phyloP scores from a whole-genome alignment of 2,113 vertebrate genomes.

The Paraplagusia blochii region DNA sequence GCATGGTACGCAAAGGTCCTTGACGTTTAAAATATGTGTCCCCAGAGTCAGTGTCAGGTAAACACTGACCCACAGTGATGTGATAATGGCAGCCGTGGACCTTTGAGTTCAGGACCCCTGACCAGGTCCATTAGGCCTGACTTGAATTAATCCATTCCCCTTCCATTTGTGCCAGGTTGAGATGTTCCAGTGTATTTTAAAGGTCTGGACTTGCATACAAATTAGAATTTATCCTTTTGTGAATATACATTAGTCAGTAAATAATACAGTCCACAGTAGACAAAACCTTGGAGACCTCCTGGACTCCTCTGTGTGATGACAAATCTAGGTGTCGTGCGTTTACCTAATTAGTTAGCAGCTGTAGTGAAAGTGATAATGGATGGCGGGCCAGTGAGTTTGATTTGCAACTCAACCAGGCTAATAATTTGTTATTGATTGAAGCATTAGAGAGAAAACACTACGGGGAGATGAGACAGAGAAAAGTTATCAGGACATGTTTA shows the following conservation, averaged over 20 bases:
- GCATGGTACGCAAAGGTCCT: no score
- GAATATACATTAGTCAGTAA: background rate
- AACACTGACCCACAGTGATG: no score
- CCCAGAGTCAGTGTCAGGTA: no score
- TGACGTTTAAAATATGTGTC: no score
- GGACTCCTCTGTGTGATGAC: conserved; percentile 41
- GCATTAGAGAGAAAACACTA: conserved; percentile 56
- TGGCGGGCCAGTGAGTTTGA: conserved; percentile 61
- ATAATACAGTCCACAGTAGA: conserved; percentile 12
- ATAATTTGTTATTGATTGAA: conserved; percentile 75
- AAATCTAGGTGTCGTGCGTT: conserved; percentile 37
- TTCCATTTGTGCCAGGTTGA: no score
- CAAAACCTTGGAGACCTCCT: background rate
- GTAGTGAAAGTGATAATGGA: conserved; percentile 60
- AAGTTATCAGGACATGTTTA: conserved; percentile 40
- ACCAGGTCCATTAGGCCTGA: no score
- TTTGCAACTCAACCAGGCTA: conserved; percentile 71
- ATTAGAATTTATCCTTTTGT: no score
- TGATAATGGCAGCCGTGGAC: no score
- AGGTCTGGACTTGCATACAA: no score
- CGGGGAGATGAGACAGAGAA: conserved; percentile 33
- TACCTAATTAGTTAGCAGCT: conserved; percentile 62
- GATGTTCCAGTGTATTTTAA: no score
- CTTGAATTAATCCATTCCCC: no score
- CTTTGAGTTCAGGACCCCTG: no score